Evolutionary conservation across 2,888 invertebrate species (phyloP), one percentile per base, ranked within the genome.

Genomic region (Spicauda simplicius): DNA sequence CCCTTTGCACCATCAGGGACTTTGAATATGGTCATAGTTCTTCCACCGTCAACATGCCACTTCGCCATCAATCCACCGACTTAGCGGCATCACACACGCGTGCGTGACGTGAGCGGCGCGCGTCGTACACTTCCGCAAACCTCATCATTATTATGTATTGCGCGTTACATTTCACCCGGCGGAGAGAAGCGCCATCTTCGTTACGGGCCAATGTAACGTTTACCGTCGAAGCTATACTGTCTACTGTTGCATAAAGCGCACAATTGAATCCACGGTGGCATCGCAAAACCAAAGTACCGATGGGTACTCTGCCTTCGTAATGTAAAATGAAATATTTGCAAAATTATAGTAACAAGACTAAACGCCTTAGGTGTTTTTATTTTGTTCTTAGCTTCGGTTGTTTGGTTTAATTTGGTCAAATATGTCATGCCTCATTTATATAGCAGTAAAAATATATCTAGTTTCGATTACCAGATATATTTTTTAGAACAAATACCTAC

Each of bases 111-210:
- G 73, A 74, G 72, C 72, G 65, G 73, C 67, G 68, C 72, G 73
- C 71, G 41, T 77, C 76, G 75, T 70, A 77, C 75, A 82, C 86
- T 88, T 88, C 88, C 88, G 85, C 78, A 77, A 81, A 81, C 82
- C 78, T 80, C 79, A 80, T 76, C 81, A 81, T 83, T 82, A 81
- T 78, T 82, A 83, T 83, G 82, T 75, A 79, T 80, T 78, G 79
- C 77, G 81, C 80, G 80, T 80, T 77, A 75, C 77, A 76, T 74
- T 80, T 81, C 79, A 75, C 74, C 73, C 69, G 70, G 48, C 59
- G 57, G 75, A 19, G 19, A 19, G 53, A 78, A 76, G 73, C 77
- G 77, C 76, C 73, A 75, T 70, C 63, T 65, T 66, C 65, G 72
- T 14, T 16, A 16, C 66, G 37, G 12, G 50, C 68, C 25, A 70